Conservation (phyloP, 2,113 vertebrate species). For the Paedocypris sp. region DNA sequence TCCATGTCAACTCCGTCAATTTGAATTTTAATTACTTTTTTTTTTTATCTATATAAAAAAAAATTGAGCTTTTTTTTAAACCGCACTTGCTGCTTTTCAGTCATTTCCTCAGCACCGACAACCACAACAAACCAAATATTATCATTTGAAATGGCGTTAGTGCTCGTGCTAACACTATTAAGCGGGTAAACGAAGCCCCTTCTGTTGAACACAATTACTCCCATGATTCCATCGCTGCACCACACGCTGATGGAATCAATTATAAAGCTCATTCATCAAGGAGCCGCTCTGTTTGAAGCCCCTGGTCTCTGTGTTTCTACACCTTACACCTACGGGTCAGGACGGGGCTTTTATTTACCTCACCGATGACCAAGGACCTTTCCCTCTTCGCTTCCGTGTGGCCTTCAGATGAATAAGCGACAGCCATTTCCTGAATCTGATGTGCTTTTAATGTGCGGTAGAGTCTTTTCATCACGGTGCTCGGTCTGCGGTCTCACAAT, state of each 20-base stretch:
- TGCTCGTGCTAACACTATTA: not conserved
- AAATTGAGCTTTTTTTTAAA: too few species aligned
- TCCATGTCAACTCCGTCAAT: too few species aligned
- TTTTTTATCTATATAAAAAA: too few species aligned
- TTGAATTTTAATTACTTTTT: too few species aligned
- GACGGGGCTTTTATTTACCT: not conserved
- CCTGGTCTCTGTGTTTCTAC: not conserved
- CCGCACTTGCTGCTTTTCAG: too few species aligned
- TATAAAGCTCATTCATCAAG: constrained; percentile 10
- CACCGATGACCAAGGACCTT: not conserved
- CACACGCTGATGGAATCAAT: not conserved
- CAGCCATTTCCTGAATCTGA: not conserved
- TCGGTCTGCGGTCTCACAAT: not conserved
- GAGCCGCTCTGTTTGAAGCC: not conserved
- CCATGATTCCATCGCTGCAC: not conserved
- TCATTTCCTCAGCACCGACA: too few species aligned
- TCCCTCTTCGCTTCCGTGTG: not conserved
- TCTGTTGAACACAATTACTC: not conserved
- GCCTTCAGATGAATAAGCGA: not conserved
- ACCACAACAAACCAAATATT: too few species aligned
- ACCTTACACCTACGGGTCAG: not conserved
- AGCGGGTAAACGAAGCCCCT: constrained; percentile 1
- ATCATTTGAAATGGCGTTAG: too few species aligned
- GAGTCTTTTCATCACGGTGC: not conserved
- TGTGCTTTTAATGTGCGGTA: not conserved